Base-by-base conservation (phyloP, 2,888 invertebrate species). In the Chymomyza amoena region DNA sequence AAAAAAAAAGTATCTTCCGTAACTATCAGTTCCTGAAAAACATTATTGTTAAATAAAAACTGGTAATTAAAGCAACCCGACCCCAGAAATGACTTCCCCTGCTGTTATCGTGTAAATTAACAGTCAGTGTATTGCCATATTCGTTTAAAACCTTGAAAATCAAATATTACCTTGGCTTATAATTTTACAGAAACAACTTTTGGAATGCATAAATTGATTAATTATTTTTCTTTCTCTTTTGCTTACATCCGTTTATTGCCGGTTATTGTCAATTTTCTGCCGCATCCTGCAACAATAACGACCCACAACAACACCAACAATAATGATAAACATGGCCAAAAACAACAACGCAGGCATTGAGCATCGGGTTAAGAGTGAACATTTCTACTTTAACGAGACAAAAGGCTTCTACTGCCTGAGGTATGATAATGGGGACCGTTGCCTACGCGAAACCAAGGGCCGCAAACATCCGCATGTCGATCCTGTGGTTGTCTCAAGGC, bases 351-450 rank as follows among this genome's bases (percentile, higher is more conserved):
- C 72, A 92, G 92, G 92, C 80, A 90, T 92, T 64, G 92, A 92
- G 76, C 92, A 92, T 75, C 92, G 93, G 63, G 95, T 97, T 78
- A 95, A 95, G 66, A 94, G 95, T 85, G 96, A 96, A 91, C 97
- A 98, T 92, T 97, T 99, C 92, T 98, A 98, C 92, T 99, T 97
- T 93, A 99, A 99, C 93, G 96, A 96, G 92, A 98, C 97, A 16
- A 98, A 98, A 92, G 98, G 99, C 72, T 98, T 99, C 93, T 99
- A 96, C 92, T 99, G 99, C 91, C 93, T 97, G 89, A 93, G 97
- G 88, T 95, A 97, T 92, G 96, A 97, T 91, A 95, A 95, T 78
- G 94, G 96, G 81, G 94, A 97, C 93, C 94, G 97, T 92, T 95
- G 98, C 94, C 92, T 98, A 92, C 90, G 95, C 90, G 94, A 96